Evolutionary conservation across 2,113 vertebrate species (phyloP).

Genomic region (Charina bottae): DNA sequence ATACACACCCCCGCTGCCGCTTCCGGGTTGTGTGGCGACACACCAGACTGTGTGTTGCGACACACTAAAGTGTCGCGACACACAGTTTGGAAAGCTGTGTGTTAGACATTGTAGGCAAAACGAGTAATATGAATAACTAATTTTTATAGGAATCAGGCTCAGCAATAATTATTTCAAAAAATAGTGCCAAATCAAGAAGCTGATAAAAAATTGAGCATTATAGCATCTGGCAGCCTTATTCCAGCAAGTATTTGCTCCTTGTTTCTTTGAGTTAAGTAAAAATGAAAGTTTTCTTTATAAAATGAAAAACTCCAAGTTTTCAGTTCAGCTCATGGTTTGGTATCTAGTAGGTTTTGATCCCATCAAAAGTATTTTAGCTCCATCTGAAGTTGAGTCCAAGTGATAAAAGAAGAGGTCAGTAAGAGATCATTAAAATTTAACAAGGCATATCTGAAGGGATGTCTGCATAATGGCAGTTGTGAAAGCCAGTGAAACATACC

Average conservation of each 20-base stretch:
- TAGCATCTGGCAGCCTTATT: background rate
- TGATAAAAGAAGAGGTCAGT: background rate
- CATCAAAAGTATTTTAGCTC: constrained; percentile 9
- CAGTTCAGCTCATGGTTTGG: background rate
- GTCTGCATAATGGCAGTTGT: background rate
- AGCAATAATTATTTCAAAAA: background rate
- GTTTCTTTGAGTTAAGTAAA: background rate
- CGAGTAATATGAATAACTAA: background rate
- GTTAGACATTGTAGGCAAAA: background rate
- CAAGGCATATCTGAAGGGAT: background rate
- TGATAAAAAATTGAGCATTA: background rate
- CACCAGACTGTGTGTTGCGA: too few species aligned
- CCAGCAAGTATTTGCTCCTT: background rate
- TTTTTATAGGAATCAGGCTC: background rate
- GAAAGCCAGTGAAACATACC: background rate
- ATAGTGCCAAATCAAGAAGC: background rate
- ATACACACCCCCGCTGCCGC: too few species aligned
- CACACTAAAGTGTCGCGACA: too few species aligned
- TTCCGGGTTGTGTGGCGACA: too few species aligned
- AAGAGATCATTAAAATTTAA: background rate
- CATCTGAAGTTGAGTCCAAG: background rate
- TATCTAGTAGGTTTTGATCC: constrained; percentile 2
- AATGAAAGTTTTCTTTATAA: background rate
- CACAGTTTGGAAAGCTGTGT: too few species aligned
- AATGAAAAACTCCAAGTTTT: background rate